Evolutionary conservation across 1,140 invertebrate species (phyloP).

Genomic region (Platyscapa corneri): DNA sequence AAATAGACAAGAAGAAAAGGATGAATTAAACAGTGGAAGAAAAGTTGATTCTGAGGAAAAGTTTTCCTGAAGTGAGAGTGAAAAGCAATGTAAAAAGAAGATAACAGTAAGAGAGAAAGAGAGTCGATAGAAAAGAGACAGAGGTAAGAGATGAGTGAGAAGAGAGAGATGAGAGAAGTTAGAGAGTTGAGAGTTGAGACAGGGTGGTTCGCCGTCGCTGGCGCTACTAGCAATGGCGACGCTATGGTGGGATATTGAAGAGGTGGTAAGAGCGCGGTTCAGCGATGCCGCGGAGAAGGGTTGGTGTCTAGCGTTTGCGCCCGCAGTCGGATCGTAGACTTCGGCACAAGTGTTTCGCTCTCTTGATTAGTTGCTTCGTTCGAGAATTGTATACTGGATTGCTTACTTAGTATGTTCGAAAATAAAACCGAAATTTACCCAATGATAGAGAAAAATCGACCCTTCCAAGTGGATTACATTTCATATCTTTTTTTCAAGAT

Average conservation of each 20-base stretch:
- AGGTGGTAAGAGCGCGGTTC: conserved; percentile 61
- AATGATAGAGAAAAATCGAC: too few species aligned
- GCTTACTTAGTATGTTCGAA: not conserved
- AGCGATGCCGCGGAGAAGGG: conserved; percentile 58
- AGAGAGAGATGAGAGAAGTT: not conserved
- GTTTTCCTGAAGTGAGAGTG: not conserved
- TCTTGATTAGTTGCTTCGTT: not conserved
- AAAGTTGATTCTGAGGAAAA: not conserved
- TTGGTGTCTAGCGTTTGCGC: conserved; percentile 68
- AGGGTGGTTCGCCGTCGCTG: conserved; percentile 40
- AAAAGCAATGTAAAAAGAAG: not conserved
- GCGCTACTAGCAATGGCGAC: conserved; percentile 42
- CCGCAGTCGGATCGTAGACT: conserved; percentile 68
- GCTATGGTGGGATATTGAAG: conserved; percentile 42
- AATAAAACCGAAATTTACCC: not conserved
- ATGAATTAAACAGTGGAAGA: not conserved
- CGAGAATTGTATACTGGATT: too few species aligned
- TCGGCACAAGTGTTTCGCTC: conserved; percentile 60
- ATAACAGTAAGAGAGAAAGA: not conserved
- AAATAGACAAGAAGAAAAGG: not conserved
- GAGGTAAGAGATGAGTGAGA: not conserved
- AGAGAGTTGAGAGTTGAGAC: not conserved
- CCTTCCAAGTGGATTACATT: too few species aligned
- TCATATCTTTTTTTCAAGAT: too few species aligned
- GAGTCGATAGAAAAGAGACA: conserved; percentile 2